Conservation (phyloP, 2,797 vertebrate species). For the Acrossocheilus fasciatus region DNA sequence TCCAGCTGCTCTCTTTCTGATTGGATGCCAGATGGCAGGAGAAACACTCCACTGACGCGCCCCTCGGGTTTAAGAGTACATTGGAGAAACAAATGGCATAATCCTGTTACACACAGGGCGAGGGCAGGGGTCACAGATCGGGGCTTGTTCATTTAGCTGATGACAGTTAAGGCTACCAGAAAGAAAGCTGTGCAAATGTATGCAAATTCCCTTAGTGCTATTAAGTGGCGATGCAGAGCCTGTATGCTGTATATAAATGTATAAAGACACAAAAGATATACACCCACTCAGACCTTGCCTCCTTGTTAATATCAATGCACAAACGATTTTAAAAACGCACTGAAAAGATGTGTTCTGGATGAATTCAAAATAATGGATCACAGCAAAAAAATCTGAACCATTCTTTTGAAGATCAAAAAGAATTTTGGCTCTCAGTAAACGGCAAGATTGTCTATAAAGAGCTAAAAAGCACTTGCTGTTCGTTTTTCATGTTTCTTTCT, state of each 20-base stretch:
- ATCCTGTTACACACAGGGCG: conserved; percentile 31
- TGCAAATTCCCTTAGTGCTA: background rate
- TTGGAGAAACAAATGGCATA: conserved; percentile 30
- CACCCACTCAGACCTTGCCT: background rate
- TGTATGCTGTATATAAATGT: background rate
- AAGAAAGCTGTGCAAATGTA: conserved; percentile 14
- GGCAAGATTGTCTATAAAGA: background rate
- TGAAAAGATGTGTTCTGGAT: conserved; percentile 2
- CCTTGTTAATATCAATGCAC: background rate
- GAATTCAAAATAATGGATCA: background rate
- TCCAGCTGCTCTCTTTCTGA: conserved; percentile 63
- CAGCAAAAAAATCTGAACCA: background rate
- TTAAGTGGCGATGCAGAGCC: background rate
- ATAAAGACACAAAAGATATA: background rate
- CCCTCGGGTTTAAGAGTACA: conserved; percentile 30
- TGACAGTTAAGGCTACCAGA: conserved; percentile 17
- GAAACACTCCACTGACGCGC: conserved; percentile 16
- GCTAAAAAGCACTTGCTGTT: conserved; percentile 15
- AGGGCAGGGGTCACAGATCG: conserved; percentile 23
- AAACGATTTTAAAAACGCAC: background rate
- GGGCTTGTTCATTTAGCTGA: conserved; percentile 42
- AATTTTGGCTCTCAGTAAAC: background rate
- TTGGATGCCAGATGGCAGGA: conserved; percentile 70
- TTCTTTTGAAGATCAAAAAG: conserved; percentile 29
- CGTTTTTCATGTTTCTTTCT: conserved; percentile 21